Conservation (phyloP, 2,113 vertebrate species). For the Nothobranchius furzeri region DNA sequence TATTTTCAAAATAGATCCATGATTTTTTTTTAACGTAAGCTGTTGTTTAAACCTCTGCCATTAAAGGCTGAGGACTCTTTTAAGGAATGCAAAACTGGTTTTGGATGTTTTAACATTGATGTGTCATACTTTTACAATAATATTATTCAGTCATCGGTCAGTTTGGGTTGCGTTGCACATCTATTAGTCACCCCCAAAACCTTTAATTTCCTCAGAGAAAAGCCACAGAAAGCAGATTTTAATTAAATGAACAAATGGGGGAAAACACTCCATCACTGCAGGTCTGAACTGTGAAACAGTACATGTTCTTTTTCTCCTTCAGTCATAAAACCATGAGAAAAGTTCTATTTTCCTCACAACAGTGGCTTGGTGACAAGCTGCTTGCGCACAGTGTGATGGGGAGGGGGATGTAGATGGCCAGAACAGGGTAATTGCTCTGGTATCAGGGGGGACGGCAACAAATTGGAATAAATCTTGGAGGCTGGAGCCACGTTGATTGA, state of each 20-base stretch:
- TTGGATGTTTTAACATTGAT: too few relatives aligned
- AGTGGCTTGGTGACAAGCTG: conserved; percentile 47
- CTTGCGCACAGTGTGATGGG: conserved; percentile 26
- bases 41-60: too few relatives aligned
- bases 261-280: background rate
- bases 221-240: background rate
- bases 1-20: too few relatives aligned
- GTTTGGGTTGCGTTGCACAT: background rate
- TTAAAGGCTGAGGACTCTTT: too few relatives aligned
- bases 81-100: too few relatives aligned
- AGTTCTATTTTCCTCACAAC: conserved; percentile 32
- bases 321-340: conserved; percentile 26
- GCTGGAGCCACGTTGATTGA: conserved; percentile 60
- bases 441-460: conserved; percentile 59
- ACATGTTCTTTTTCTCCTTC: conserved; percentile 21
- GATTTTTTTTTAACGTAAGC: too few relatives aligned
- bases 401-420: conserved; percentile 59
- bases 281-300: conserved; percentile 1
- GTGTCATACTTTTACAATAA: too few relatives aligned
- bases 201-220: background rate
- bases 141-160: too few relatives aligned
- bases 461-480: conserved; percentile 68
- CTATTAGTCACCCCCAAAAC: background rate
- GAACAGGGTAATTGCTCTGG: conserved; percentile 70
- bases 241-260: conserved; percentile 9